phyloP scores from a whole-genome alignment of 2,888 invertebrate genomes.

The Xanthia togata region DNA sequence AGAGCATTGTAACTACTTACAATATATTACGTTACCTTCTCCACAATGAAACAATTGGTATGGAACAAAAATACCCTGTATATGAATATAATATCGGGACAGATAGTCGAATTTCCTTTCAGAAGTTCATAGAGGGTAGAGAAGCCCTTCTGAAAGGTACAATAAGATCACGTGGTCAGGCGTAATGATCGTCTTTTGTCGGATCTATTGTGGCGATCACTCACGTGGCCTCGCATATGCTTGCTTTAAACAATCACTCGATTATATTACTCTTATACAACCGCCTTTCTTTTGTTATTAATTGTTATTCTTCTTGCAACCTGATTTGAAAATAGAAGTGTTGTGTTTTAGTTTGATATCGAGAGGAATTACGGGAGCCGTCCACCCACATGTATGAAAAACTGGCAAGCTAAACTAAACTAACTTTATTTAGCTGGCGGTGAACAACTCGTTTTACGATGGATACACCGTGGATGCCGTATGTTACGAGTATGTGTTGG shows the following conservation, averaged over 20 bases:
- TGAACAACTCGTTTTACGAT: neutral
- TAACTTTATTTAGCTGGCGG: no score
- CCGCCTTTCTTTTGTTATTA: conserved; percentile 32
- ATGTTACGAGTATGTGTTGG: neutral
- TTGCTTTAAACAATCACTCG: conserved; percentile 29
- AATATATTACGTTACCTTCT: conserved; percentile 50
- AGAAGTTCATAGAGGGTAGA: conserved; percentile 27
- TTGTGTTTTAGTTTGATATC: conserved; percentile 2
- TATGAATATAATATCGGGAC: conserved; percentile 31
- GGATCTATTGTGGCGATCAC: conserved; percentile 47
- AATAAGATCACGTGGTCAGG: conserved; percentile 50
- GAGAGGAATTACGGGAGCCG: neutral
- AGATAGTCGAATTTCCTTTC: conserved; percentile 56
- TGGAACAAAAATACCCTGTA: conserved; percentile 34
- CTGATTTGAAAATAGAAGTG: conserved; percentile 22
- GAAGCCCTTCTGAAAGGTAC: conserved; percentile 36
- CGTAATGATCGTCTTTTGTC: conserved; percentile 41
- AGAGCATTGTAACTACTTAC: conserved; percentile 41
- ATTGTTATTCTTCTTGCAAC: conserved; percentile 28
- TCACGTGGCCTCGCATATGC: conserved; percentile 52
- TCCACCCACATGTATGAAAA: no score
- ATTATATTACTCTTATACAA: conserved; percentile 51
- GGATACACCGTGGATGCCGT: neutral
- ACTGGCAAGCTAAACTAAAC: no score
- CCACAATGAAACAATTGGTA: conserved; percentile 35